Conservation (phyloP, 2,113 vertebrate genomes). For the Pangasianodon hypophthalmus region DNA sequence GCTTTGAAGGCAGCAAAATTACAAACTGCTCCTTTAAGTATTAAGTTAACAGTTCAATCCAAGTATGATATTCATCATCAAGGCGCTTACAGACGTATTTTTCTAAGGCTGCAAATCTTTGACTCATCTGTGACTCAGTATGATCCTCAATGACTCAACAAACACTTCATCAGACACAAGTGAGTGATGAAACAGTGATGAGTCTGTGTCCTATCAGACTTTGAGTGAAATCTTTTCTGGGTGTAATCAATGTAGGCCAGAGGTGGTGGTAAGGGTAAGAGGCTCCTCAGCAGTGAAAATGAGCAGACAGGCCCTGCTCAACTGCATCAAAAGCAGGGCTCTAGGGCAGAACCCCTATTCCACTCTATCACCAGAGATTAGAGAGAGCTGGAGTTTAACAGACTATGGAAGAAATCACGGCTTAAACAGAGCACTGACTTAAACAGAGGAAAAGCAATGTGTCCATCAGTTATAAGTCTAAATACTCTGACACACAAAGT, state of each 20-base stretch:
- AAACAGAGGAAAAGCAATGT: not conserved
- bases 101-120: not conserved
- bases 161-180: slow-evolving; percentile 22
- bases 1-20: not conserved
- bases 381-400: not conserved
- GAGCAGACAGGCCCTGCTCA: slow-evolving; percentile 9
- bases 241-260: slow-evolving; percentile 1
- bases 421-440: not conserved
- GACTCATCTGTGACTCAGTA: not conserved
- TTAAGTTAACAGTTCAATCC: not conserved
- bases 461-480: no score
- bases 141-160: not conserved
- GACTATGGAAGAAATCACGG: not conserved
- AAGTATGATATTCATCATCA: not conserved
- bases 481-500: not conserved
- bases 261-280: slow-evolving; percentile 4
- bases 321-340: slow-evolving; percentile 15
- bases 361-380: not conserved
- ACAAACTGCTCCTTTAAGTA: not conserved
- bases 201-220: not conserved
- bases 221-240: slow-evolving; percentile 1
- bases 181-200: not conserved
- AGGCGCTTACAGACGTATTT: no score
- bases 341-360: slow-evolving; percentile 26
- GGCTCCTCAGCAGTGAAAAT: slow-evolving; percentile 5